Conservation (phyloP, 2,888 invertebrate species). For the Amorpha juglandis region DNA sequence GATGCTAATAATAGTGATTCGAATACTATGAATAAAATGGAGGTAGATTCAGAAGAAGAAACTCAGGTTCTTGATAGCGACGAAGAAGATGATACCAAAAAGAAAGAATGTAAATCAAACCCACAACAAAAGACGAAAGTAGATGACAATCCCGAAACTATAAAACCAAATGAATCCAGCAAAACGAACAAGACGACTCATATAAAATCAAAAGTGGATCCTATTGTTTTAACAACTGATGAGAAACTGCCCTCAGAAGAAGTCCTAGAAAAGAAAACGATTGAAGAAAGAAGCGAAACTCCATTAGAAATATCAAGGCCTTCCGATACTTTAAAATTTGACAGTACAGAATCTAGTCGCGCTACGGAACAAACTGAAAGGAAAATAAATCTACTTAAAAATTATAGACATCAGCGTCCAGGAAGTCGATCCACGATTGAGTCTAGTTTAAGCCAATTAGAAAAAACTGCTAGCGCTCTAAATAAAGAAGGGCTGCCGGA, state of each 20-base stretch:
- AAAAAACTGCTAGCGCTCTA: conserved; percentile 72
- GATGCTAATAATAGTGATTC: conserved; percentile 52
- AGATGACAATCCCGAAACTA: conserved; percentile 34
- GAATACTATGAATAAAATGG: conserved; percentile 50
- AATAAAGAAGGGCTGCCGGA: conserved; percentile 77
- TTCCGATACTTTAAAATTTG: conserved; percentile 38
- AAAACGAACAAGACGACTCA: conserved; percentile 42
- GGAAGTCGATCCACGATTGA: conserved; percentile 65
- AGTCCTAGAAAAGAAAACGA: conserved; percentile 60
- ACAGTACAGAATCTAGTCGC: conserved; percentile 40
- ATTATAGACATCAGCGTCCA: conserved; percentile 77
- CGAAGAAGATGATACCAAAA: conserved; percentile 58
- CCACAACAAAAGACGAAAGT: conserved; percentile 38
- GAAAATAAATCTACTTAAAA: conserved; percentile 77
- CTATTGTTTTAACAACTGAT: conserved; percentile 72
- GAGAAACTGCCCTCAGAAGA: conserved; percentile 76
- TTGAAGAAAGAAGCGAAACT: conserved; percentile 44
- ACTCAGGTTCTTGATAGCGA: conserved; percentile 76
- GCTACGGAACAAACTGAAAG: conserved; percentile 58
- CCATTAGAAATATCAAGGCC: conserved; percentile 41
- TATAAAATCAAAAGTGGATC: conserved; percentile 43
- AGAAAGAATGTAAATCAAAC: conserved; percentile 39
- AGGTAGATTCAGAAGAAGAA: conserved; percentile 67
- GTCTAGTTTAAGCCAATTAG: conserved; percentile 74
- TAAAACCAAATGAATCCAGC: conserved; percentile 23